These are phyloP conservation scores for Cepphus grylle DNA, from an alignment of 2,113 vertebrate genomes.

Conservation along the genomic window DNA sequence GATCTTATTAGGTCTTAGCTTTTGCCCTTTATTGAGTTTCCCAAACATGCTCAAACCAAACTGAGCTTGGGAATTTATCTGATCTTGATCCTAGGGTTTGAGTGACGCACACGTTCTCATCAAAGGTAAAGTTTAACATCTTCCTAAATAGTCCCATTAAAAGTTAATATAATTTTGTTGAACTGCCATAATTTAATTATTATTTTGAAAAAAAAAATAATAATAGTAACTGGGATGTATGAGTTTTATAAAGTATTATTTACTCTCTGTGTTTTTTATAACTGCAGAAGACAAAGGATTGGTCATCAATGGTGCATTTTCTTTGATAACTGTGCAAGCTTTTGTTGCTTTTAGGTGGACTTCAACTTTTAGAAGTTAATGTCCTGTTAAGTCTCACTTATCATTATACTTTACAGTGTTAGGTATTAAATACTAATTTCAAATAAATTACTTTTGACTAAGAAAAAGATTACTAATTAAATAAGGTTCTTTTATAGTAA, in stretches of 20 bases:
- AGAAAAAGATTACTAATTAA: background rate
- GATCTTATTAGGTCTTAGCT: background rate
- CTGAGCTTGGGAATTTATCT: background rate
- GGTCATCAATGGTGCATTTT: background rate
- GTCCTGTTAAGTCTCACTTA: background rate
- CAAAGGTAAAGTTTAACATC: background rate
- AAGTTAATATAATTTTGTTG: background rate
- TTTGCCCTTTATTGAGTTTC: background rate
- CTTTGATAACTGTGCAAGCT: background rate
- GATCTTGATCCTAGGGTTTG: background rate
- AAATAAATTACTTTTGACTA: background rate
- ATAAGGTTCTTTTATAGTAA: background rate
- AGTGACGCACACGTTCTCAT: background rate
- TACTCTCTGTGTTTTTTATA: background rate
- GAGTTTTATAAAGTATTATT: background rate
- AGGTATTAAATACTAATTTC: background rate
- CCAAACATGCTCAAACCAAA: background rate
- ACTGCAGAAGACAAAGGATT: background rate
- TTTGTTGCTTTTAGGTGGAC: background rate
- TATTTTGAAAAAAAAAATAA: background rate
- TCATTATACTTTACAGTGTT: background rate
- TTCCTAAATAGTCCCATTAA: background rate
- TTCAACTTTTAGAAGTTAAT: background rate
- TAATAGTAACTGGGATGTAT: background rate
- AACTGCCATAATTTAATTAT: background rate